A percentile compares a stretch with the other conserved stretches of the same genome.
Conservation (phyloP, 1,140 invertebrate genomes). For the Caenorhabditis elegans region WBcel235 BX284605.5:5582501-5583000, state of each 20-base stretch:
- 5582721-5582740: no score
- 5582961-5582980: no score
- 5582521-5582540: slow-evolving; percentile 25
- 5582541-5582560: slow-evolving; percentile 13
- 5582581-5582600: background rate
- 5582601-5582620: background rate
- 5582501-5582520: slow-evolving; percentile 29
- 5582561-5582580: background rate
- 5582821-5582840: background rate
- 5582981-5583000: slow-evolving; percentile 22
- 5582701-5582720: no score
- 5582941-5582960: background rate
- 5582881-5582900: slow-evolving; percentile 26
- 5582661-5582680: background rate
- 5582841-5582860: background rate
- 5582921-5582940: background rate
- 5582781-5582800: background rate
- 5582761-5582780: no score
- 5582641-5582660: background rate
- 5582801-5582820: background rate
- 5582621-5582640: slow-evolving; percentile 10
- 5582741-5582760: no score
- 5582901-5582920: slow-evolving; percentile 31
- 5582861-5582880: background rate
- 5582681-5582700: no score